Base-by-base conservation (phyloP, 2,888 invertebrate genomes). In the Zygaena filipendulae region DNA sequence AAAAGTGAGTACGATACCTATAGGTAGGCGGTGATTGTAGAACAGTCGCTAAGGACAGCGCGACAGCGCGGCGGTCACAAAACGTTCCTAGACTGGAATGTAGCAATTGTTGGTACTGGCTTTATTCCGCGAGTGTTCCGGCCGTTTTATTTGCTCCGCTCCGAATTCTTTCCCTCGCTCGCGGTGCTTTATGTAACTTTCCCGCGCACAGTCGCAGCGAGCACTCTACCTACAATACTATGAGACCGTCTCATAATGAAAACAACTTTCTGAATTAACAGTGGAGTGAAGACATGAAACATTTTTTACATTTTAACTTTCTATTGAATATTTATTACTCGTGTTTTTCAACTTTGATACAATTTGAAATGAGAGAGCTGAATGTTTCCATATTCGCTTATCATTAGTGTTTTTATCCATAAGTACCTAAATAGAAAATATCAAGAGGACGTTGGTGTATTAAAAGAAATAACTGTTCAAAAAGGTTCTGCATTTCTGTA, bases 201-300 rank as follows among this genome's bases (percentile, higher is more conserved):
- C 58, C 52, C 51, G 45, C 54, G 51, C 52, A 53, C 52, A 48
- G 52, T 50, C 49, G 41, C 35, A 41, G 49, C 44, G 41, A 47
- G 47, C 55, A 59, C 49, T 56, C 53, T 53, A n/a, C n/a, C n/a
- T n/a, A n/a, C n/a, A n/a, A n/a, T n/a, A 54, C 52, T 59, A 59
- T 56, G 59, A 66, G 57, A 66, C 52, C 55, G 59, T 56, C 61
- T 43, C 47, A 50, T 64, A 72, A 74, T 72, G 70, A 66, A 74
- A 74, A 60, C 64, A 69, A 75, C 74, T 75, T 75, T 77, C 67
- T 74, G 64, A 75, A 75, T 72, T 69, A 71, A 66, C 68, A 64
- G 66, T 62, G 59, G 60, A 55, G 61, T 62, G 59, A 60, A 59
- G 60, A 51, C 56, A 52, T 47, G 45, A 43, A 46, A 46, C 41